These are phyloP conservation scores for Buphagus erythrorhynchus DNA, from an alignment of 2,797 vertebrate genomes.

Conservation along the genomic window DNA sequence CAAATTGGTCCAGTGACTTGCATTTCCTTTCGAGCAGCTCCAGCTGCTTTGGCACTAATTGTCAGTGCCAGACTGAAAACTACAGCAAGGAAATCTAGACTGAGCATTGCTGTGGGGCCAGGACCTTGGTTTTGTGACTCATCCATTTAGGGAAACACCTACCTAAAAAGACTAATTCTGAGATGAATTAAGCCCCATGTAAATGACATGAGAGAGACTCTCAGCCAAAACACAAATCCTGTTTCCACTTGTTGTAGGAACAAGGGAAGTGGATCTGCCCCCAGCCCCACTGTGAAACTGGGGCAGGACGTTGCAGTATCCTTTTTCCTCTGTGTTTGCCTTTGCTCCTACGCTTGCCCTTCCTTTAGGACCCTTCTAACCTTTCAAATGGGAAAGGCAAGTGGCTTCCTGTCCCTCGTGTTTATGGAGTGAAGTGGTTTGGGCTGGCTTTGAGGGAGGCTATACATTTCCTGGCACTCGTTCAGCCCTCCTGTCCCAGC, in stretches of 20 bases:
- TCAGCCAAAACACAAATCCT: constrained; percentile 53
- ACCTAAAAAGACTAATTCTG: not conserved
- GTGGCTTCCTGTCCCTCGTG: constrained; percentile 53
- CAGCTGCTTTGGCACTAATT: constrained; percentile 10
- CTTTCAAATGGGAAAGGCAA: constrained; percentile 64
- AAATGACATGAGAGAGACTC: not conserved
- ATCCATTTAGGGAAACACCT: constrained; percentile 13
- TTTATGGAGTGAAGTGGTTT: constrained; percentile 44
- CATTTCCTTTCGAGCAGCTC: constrained; percentile 6
- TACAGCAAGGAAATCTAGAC: constrained; percentile 34
- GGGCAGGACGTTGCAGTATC: constrained; percentile 59
- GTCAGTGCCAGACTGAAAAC: not conserved
- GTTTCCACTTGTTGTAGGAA: constrained; percentile 64
- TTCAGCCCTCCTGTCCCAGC: not conserved
- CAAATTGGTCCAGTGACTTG: not conserved
- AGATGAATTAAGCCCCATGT: not conserved
- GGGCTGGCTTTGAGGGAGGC: constrained; percentile 21
- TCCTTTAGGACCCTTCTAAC: constrained; percentile 64
- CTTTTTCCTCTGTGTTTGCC: constrained; percentile 63
- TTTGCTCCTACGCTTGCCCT: constrained; percentile 58
- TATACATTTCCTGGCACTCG: constrained; percentile 43
- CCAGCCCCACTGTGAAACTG: not conserved
- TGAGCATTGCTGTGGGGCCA: constrained; percentile 13
- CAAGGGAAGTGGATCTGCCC: constrained; percentile 62
- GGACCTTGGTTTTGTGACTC: constrained; percentile 49